Evolutionary conservation across 2,888 invertebrate species (phyloP), one percentile per base, ranked within the genome.

Genomic region (Synergus umbraculus): DNA sequence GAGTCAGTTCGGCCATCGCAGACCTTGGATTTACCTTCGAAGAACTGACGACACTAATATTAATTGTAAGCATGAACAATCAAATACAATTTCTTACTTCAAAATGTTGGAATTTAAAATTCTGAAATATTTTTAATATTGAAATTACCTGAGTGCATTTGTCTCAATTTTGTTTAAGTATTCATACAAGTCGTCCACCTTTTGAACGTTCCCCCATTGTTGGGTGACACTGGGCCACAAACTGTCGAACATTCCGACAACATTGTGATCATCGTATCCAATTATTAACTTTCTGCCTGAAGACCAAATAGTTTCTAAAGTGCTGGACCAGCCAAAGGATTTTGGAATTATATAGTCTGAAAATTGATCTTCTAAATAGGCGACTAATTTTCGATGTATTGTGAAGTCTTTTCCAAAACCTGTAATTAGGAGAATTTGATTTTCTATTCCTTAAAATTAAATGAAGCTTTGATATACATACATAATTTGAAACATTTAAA

Each of bases 1-100:
- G 95, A 0, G 96, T 96, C 69, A 96, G 93, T 91, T 96, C 95
- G 0, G 96, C 95, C 96, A 96, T 96, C 10, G 96, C 94, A 0
- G 96, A 95, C 85, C 94, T 92, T 1, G 93, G 92, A 78, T 66
- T 79, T 15, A 58, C 44, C 9, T 79, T 73, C 44, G 60, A 54
- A 18, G 78, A 77, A 77, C 77, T 77, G 64, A 63, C 41, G 64
- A 46, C 18, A 37, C 22, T 49, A 22, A 15, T 44, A 37, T 77
- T 54, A 37, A 63, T 66, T 44, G 49, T 9, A 92, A 0, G 89
- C 90, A 37, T 90, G 87, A 76, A 60, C 5, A 22, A 60, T 60
- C 29, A 10, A 3, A 22, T 22, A 12, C 4, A 60, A 29, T 22
- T 60, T 60, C 10, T 22, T 12, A 60, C 60, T 22, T 60, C 4